These are phyloP conservation scores for Nymphalis urticae DNA, from an alignment of 2,888 invertebrate genomes.

Conservation along the genomic window DNA sequence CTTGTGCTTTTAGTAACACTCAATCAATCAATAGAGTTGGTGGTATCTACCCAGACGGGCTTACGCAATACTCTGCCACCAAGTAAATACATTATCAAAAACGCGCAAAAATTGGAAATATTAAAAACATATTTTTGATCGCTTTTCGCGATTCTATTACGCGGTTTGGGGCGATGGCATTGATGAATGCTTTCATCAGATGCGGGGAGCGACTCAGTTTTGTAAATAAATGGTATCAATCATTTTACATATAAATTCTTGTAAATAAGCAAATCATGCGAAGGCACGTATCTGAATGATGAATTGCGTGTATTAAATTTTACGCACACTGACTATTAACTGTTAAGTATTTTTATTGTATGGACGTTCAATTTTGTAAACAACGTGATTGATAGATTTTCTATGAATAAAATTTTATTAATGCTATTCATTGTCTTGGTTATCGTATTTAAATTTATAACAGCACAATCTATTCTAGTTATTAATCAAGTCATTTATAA, in stretches of 20 bases:
- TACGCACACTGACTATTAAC: conserved; percentile 21
- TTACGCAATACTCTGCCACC: too few species aligned
- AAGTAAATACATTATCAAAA: too few species aligned
- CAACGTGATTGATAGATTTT: conserved; percentile 4
- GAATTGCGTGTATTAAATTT: conserved; percentile 23
- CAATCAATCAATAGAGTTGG: too few species aligned
- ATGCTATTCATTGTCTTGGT: neutral
- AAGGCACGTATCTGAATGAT: conserved; percentile 47
- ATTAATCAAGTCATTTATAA: neutral
- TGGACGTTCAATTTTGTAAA: conserved; percentile 7
- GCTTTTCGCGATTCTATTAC: conserved; percentile 38
- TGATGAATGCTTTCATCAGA: conserved; percentile 71
- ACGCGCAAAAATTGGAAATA: too few species aligned
- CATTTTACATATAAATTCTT: conserved; percentile 57
- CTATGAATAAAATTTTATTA: conserved; percentile 17
- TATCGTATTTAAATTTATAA: neutral
- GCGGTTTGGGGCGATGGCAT: conserved; percentile 56
- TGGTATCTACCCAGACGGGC: too few species aligned
- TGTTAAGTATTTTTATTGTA: conserved; percentile 12
- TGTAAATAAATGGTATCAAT: conserved; percentile 61
- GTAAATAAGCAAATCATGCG: conserved; percentile 63
- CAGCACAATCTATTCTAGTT: neutral
- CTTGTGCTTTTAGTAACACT: too few species aligned
- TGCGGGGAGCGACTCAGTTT: conserved; percentile 34
- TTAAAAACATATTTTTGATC: conserved; percentile 25